These are phyloP conservation scores for Pollimyrus isidori DNA, from an alignment of 2,113 vertebrate genomes.

Conservation along the genomic window DNA sequence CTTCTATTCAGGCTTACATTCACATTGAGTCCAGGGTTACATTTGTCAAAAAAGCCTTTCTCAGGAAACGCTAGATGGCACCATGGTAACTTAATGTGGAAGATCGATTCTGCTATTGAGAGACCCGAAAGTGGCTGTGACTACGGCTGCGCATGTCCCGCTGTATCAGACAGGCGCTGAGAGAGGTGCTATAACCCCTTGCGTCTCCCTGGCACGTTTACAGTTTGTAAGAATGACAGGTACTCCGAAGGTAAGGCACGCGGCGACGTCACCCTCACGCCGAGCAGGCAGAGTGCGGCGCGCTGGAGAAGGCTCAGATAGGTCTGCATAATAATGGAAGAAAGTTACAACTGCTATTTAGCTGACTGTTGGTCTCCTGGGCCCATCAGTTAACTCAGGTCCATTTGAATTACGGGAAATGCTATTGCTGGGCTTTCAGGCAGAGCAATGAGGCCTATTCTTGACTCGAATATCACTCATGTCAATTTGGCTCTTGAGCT, in stretches of 20 bases:
- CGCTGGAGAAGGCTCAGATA: constrained; percentile 38
- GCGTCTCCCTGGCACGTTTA: not conserved
- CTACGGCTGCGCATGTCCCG: not conserved
- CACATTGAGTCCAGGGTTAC: not conserved
- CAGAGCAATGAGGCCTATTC: not conserved
- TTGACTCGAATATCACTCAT: not conserved
- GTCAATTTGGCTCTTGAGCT: not conserved
- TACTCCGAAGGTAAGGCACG: not conserved
- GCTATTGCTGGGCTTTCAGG: constrained; percentile 39
- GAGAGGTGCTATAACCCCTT: not conserved
- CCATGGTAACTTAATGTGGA: not conserved
- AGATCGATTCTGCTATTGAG: not conserved
- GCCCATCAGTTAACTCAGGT: constrained; percentile 48
- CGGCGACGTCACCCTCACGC: not conserved
- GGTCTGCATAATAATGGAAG: constrained; percentile 35
- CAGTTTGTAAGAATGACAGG: not conserved
- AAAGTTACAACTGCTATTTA: constrained; percentile 32
- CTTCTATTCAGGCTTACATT: not conserved
- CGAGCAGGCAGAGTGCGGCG: not conserved
- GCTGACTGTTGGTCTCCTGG: constrained; percentile 16
- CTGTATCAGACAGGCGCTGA: not conserved
- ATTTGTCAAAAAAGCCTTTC: not conserved
- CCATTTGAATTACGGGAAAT: constrained; percentile 46
- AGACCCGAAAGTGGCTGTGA: not conserved
- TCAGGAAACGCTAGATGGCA: not conserved